Evolutionary conservation across 2,113 vertebrate genomes (phyloP).

Genomic region (Scomber colias): DNA sequence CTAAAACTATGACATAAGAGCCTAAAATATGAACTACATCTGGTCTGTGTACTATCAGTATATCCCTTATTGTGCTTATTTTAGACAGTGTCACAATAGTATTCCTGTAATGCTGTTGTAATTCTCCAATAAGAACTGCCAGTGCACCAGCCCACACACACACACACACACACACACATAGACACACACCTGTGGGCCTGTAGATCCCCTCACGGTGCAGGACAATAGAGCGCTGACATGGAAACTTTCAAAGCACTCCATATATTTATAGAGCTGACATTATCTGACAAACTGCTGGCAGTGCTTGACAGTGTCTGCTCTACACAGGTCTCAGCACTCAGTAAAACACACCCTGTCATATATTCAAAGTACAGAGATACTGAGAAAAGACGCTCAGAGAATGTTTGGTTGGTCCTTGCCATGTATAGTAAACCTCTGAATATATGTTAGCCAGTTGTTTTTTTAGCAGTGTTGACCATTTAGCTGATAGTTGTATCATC

Average conservation of each 20-base stretch:
- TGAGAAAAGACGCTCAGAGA: background rate
- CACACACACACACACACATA: background rate
- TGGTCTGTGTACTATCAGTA: background rate
- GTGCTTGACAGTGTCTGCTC: constrained; percentile 34
- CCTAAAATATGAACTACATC: background rate
- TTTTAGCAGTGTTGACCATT: too few species aligned
- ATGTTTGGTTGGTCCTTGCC: constrained; percentile 15
- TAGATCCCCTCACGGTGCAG: constrained; percentile 15
- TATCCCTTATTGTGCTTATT: background rate
- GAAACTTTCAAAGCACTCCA: constrained; percentile 74
- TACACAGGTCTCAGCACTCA: constrained; percentile 46
- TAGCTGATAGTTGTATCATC: too few species aligned
- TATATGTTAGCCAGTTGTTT: background rate
- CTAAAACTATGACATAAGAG: too few species aligned
- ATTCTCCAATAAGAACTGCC: background rate
- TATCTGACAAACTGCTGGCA: constrained; percentile 70
- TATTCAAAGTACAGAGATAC: constrained; percentile 38
- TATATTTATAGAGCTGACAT: constrained; percentile 81
- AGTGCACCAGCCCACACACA: constrained; percentile 22
- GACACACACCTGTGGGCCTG: constrained; percentile 14
- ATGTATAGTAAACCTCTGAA: constrained; percentile 36
- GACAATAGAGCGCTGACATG: constrained; percentile 69
- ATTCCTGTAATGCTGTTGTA: background rate
- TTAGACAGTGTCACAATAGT: background rate
- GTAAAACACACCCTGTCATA: constrained; percentile 33